A percentile compares a stretch with the other conserved stretches of the same genome.
Evolutionary conservation across 2,888 invertebrate genomes (phyloP).

Genomic region (Diachrysia chrysitis): DNA sequence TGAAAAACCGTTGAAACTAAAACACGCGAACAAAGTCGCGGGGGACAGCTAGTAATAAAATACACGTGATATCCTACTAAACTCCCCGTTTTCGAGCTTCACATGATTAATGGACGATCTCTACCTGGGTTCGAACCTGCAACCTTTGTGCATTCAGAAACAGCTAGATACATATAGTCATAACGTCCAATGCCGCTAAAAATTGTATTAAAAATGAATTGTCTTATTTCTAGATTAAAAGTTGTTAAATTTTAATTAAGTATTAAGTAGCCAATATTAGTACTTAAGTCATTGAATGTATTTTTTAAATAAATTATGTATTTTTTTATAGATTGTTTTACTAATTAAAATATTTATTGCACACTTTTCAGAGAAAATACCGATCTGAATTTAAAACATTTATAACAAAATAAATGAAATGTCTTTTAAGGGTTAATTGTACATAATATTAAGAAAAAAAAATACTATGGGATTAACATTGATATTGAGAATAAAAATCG

Average conservation of each 20-base stretch:
- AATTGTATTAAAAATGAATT: constrained; percentile 17
- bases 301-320: constrained; percentile 69
- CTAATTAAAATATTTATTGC: neutral
- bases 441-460: no score
- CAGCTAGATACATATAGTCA: neutral
- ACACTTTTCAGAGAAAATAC: neutral
- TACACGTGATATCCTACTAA: no score
- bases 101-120: no score
- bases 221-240: constrained; percentile 18
- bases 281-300: constrained; percentile 57
- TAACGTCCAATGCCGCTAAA: neutral
- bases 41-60: no score
- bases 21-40: no score
- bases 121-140: neutral
- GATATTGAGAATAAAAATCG: no score
- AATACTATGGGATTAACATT: no score
- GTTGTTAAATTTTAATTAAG: constrained; percentile 38
- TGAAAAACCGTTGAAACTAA: no score
- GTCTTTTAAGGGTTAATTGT: no score
- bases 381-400: no score
- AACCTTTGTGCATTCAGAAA: neutral
- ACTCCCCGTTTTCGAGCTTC: no score
- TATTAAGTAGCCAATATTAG: constrained; percentile 58
- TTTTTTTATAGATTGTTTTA: constrained; percentile 57
- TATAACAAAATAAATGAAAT: no score